Percentiles rank a stretch among this genome's conserved stretches.
phyloP scores from a whole-genome alignment of 35 echinoderm and acorn worm genomes.

The Strongylocentrotus purpuratus region DNA sequence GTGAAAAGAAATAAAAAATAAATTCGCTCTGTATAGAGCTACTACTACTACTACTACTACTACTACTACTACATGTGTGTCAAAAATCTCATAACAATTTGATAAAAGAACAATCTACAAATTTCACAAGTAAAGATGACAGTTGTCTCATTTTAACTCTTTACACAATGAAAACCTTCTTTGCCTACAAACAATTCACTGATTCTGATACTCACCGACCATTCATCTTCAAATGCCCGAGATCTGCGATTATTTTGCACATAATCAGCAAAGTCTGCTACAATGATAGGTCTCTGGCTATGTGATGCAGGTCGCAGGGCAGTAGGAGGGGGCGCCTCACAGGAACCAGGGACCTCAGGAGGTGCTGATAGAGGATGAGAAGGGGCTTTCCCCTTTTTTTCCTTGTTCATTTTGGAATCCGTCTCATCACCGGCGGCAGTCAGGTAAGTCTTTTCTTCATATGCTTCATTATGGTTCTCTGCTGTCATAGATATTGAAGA shows the following conservation, averaged over 20 bases:
- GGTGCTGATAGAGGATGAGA: neutral
- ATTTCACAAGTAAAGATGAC: too few relatives aligned
- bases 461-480: slow-evolving; percentile 20
- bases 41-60: too few relatives aligned
- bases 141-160: too few relatives aligned
- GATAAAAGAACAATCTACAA: too few relatives aligned
- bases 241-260: slow-evolving; percentile 19
- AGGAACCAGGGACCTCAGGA: neutral
- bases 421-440: neutral
- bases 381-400: neutral
- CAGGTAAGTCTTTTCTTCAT: slow-evolving; percentile 34
- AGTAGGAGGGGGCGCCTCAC: neutral
- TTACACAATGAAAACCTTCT: too few relatives aligned
- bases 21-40: too few relatives aligned
- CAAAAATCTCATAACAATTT: too few relatives aligned
- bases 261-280: slow-evolving; percentile 24
- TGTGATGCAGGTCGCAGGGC: neutral
- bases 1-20: too few relatives aligned
- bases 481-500: neutral
- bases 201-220: slow-evolving; percentile 27
- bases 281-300: neutral
- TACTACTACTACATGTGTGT: too few relatives aligned
- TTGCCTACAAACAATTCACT: too few relatives aligned
- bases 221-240: slow-evolving; percentile 34
- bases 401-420: neutral